Base-by-base conservation (phyloP, 2,797 vertebrate species). In the Labroides dimidiatus region DNA sequence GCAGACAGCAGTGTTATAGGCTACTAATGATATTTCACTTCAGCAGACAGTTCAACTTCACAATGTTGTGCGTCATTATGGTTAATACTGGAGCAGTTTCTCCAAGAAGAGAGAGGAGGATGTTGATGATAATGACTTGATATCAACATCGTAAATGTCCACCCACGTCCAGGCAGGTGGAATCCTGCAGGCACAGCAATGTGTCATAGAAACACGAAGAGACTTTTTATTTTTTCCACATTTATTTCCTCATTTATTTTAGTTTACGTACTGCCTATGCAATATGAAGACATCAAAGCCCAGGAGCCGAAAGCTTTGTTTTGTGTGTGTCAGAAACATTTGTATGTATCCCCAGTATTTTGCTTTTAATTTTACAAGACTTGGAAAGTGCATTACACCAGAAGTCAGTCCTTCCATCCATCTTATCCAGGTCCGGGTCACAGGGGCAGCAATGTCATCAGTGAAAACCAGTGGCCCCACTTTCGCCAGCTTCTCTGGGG, bases 151-250 rank as follows among this genome's bases (percentile, higher is more conserved):
- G 47, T 63, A 71, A 53, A 64, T 57, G 24, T 59, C 66, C 42
- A 37, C 30, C 63, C n/a, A 73, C 58, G 57, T 58, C 16, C 30
- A 23, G n/a, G 50, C 30, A 67, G 65, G 66, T 63, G 70, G 44
- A 30, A 17, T 60, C 14, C 39, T 5, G 16, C 16, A 58, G 48
- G 52, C 57, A 43, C 11, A 44, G 58, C 33, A 14, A 17, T 30
- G 11, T 64, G 47, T 43, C 60, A 59, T 24, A 65, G 64, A 11
- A 42, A 20, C 13, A 43, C 50, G 24, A 64, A 52, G 49, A 24
- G 16, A 20, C 44, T 9, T 60, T 64, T 51, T 60, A 9, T 51
- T 60, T 53, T 59, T 8, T 27, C 3, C 3, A 3, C 6, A 27
- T 27, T 27, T 45, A 6, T 47, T 58, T 17, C 2, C 3, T 39